Conservation (phyloP, 2,113 vertebrate genomes). For the Emberiza fucata region DNA sequence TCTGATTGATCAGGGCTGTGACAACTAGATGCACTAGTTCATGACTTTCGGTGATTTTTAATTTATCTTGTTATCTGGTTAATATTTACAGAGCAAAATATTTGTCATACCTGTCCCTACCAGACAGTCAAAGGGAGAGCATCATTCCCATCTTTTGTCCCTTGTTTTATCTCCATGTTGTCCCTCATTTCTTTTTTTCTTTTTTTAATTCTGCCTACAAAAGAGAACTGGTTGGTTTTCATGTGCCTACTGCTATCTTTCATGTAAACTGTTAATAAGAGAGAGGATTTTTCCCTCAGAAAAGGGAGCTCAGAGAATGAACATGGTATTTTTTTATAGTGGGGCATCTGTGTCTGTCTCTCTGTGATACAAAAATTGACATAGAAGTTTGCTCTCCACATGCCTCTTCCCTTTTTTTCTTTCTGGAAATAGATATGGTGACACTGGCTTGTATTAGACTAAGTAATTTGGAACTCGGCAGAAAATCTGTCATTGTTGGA, state of each 20-base stretch:
- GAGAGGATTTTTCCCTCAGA: neutral
- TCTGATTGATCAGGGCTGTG: neutral
- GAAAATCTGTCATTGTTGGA: neutral
- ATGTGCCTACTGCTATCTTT: neutral
- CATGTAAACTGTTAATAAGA: neutral
- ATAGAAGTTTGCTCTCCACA: neutral
- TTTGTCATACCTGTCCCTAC: neutral
- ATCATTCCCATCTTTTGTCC: neutral
- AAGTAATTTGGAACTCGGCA: neutral
- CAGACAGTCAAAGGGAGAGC: neutral
- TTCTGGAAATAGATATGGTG: neutral
- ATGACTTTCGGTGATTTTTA: neutral
- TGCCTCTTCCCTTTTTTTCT: neutral
- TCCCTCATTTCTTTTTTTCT: neutral
- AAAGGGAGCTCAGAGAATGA: neutral
- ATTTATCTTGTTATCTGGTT: neutral
- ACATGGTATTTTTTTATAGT: neutral
- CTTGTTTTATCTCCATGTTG: neutral
- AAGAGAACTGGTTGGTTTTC: neutral
- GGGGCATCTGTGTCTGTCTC: accelerated
- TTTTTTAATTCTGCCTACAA: neutral
- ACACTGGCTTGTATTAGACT: neutral
- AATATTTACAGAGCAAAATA: neutral
- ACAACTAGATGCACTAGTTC: neutral
- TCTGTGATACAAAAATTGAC: neutral